These are phyloP conservation scores for Siphlonurus alternatus DNA, from an alignment of 2,888 invertebrate species.

Conservation along the genomic window DNA sequence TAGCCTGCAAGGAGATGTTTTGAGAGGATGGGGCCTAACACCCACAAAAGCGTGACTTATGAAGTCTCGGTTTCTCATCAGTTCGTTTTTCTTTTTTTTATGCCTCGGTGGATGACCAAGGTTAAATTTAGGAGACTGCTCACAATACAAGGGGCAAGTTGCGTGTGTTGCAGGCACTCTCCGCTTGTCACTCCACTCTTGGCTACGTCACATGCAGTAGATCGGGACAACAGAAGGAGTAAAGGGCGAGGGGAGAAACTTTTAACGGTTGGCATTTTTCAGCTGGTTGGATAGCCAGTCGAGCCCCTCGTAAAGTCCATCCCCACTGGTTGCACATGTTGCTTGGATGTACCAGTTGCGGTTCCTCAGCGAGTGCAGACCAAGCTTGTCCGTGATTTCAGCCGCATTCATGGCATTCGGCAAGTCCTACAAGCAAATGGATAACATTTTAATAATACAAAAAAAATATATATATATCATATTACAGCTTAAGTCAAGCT, in stretches of 20 bases:
- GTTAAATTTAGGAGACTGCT: slow-evolving; percentile 9
- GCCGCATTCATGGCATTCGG: slow-evolving; percentile 99
- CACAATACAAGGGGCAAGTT: slow-evolving; percentile 8
- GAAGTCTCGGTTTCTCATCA: not conserved
- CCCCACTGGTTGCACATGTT: slow-evolving; percentile 97
- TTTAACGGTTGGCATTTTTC: slow-evolving; percentile 94
- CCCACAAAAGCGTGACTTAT: not conserved
- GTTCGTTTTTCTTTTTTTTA: no score
- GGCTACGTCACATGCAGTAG: not conserved
- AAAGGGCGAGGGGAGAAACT: slow-evolving; percentile 6
- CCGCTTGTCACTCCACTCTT: slow-evolving; percentile 3
- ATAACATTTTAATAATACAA: not conserved
- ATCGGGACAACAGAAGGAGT: slow-evolving; percentile 1
- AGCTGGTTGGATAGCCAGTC: slow-evolving; percentile 99
- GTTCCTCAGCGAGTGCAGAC: slow-evolving; percentile 93
- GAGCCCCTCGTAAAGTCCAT: slow-evolving; percentile 96
- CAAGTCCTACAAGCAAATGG: slow-evolving; percentile 62
- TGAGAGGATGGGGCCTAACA: not conserved
- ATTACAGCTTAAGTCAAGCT: no score
- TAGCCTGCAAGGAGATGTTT: not conserved
- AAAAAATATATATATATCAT: no score
- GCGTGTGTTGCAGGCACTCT: slow-evolving; percentile 10
- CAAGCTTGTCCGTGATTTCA: slow-evolving; percentile 98
- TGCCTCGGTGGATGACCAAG: slow-evolving; percentile 5
- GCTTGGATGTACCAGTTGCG: slow-evolving; percentile 97